Conservation (phyloP, 2,797 vertebrate genomes). For the Sebastes baramenuke region DNA sequence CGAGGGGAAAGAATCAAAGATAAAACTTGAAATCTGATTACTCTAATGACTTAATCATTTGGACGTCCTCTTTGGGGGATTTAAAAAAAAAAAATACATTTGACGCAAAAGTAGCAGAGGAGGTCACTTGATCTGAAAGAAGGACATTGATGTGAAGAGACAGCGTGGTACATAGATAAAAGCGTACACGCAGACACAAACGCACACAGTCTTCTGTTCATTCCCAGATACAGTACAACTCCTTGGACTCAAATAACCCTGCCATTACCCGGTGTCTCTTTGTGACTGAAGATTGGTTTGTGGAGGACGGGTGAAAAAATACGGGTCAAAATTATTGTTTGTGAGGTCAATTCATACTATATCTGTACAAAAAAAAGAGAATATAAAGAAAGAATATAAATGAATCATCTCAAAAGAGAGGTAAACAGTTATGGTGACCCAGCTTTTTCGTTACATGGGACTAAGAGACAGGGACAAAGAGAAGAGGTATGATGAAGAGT, state of each 20-base stretch:
- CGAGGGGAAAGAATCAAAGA: conserved; percentile 51
- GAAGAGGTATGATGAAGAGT: not conserved
- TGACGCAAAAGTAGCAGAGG: conserved; percentile 49
- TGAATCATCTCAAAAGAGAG: not conserved
- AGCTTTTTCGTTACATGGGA: not conserved
- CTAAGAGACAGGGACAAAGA: not conserved
- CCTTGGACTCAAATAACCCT: conserved; percentile 29
- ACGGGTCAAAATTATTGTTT: conserved; percentile 7
- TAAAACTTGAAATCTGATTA: conserved; percentile 67
- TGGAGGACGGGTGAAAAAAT: conserved; percentile 14
- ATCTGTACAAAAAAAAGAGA: not conserved
- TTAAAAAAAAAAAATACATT: conserved; percentile 40
- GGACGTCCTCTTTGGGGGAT: conserved; percentile 55
- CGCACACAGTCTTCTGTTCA: conserved; percentile 37
- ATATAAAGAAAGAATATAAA: not conserved
- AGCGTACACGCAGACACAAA: conserved; percentile 14
- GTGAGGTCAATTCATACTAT: conserved; percentile 5
- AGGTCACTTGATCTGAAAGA: conserved; percentile 50
- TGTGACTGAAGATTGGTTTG: conserved; percentile 19
- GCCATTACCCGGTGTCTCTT: conserved; percentile 23
- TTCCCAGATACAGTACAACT: conserved; percentile 33
- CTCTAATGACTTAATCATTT: conserved; percentile 62
- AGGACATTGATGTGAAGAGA: conserved; percentile 32
- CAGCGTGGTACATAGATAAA: conserved; percentile 1
- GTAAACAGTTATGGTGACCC: not conserved